A percentile compares a stretch with the other conserved stretches of the same genome.
phyloP scores from a whole-genome alignment of 2,888 invertebrate species.

The Synanthedon tipuliformis region DNA sequence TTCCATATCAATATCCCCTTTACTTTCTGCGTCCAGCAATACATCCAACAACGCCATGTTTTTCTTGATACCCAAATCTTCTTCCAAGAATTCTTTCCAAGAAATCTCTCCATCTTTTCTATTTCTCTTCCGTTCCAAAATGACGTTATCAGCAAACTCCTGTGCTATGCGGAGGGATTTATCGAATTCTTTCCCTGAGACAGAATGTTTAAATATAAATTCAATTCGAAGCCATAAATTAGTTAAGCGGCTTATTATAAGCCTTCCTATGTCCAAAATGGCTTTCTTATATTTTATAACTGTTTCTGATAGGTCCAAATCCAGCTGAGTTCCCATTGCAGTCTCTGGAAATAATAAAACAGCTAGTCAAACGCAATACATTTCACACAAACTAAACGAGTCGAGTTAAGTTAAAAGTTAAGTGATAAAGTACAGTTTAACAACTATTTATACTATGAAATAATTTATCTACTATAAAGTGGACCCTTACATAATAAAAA shows the following conservation, averaged over 20 bases:
- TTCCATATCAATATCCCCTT: constrained; percentile 69
- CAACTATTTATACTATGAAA: too few species aligned
- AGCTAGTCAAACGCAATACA: too few species aligned
- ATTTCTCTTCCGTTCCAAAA: constrained; percentile 47
- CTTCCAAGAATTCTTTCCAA: constrained; percentile 4
- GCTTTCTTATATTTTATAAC: constrained; percentile 62
- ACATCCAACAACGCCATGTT: constrained; percentile 76
- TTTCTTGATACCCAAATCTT: constrained; percentile 34
- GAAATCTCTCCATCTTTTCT: constrained; percentile 1
- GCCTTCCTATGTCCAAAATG: constrained; percentile 43
- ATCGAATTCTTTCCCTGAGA: constrained; percentile 55
- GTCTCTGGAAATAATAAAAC: constrained; percentile 35
- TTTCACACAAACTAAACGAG: too few species aligned
- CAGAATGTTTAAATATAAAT: constrained; percentile 53
- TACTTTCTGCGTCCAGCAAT: constrained; percentile 69
- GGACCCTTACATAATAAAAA: too few species aligned
- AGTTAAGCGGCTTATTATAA: constrained; percentile 29
- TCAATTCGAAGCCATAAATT: constrained; percentile 70
- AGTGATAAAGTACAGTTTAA: too few species aligned
- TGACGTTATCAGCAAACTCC: constrained; percentile 66
- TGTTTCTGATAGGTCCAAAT: constrained; percentile 36
- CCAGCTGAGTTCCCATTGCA: constrained; percentile 73
- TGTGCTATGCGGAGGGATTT: constrained; percentile 57
- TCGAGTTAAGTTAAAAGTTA: too few species aligned
- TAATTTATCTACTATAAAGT: too few species aligned